Conservation (phyloP, 2,113 vertebrate species). For the Pollimyrus isidori region DNA sequence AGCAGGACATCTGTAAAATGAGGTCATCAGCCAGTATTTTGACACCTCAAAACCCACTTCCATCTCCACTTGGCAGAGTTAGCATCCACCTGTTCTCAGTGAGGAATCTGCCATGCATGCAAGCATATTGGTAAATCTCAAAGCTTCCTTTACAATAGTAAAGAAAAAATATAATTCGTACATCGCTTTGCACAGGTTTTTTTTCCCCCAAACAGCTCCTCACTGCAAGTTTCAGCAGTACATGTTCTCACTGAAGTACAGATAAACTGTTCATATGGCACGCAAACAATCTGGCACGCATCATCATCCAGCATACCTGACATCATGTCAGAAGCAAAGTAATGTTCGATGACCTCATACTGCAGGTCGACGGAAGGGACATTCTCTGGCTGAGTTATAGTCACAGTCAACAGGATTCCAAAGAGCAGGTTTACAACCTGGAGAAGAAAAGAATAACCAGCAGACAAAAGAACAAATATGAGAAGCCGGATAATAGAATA, state of each 20-base stretch:
- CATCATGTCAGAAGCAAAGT: constrained; percentile 78
- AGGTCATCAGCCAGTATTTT: not conserved
- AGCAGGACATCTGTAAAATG: not conserved
- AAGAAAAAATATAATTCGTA: not conserved
- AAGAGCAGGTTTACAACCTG: constrained; percentile 93
- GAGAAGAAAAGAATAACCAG: not conserved
- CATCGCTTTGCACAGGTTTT: not conserved
- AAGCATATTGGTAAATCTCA: not conserved
- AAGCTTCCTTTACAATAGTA: not conserved
- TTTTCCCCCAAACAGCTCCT: not conserved
- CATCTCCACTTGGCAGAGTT: not conserved
- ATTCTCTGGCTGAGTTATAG: constrained; percentile 90
- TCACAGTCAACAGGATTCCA: constrained; percentile 91
- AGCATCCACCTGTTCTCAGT: not conserved
- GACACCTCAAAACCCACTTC: not conserved
- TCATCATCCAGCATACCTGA: constrained; percentile 60
- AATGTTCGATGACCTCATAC: constrained; percentile 95
- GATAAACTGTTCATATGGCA: not conserved
- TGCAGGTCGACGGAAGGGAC: constrained; percentile 84
- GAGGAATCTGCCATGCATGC: not conserved
- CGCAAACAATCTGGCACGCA: not conserved
- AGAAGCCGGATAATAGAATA: not conserved
- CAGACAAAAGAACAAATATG: constrained; percentile 8
- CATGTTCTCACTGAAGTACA: not conserved
- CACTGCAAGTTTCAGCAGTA: not conserved